Evolutionary conservation across 2,797 vertebrate species (phyloP).

Genomic region (Acrocephalus scirpaceus): DNA sequence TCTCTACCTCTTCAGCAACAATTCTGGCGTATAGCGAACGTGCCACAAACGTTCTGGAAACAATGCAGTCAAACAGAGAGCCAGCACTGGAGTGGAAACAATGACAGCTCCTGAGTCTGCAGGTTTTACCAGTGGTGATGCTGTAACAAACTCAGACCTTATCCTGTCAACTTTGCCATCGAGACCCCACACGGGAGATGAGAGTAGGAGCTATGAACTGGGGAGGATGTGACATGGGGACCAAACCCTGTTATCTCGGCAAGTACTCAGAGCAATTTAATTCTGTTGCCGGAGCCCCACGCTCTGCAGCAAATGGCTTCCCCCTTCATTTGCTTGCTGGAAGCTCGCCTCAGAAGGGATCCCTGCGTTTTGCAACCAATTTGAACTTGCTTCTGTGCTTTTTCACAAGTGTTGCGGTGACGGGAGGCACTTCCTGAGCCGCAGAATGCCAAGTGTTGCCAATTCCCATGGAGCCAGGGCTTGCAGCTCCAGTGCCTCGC

Average conservation of each 20-base stretch:
- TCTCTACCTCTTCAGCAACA: not conserved
- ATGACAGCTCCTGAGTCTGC: not conserved
- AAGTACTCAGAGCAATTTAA: not conserved
- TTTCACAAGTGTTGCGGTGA: not conserved
- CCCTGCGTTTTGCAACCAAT: not conserved
- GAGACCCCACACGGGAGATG: not conserved
- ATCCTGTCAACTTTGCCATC: not conserved
- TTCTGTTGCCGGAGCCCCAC: not conserved
- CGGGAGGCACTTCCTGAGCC: not conserved
- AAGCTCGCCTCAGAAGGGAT: not conserved
- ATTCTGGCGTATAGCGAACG: not conserved
- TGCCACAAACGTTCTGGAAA: not conserved
- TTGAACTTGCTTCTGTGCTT: not conserved
- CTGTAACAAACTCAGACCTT: not conserved
- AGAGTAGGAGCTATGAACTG: not conserved
- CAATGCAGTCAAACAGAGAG: not conserved
- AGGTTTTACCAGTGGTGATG: not conserved
- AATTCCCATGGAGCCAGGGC: not conserved
- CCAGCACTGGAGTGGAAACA: not conserved
- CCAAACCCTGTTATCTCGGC: not conserved
- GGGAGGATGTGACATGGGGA: rapidly evolving
- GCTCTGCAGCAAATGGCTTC: not conserved
- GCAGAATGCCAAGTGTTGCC: not conserved
- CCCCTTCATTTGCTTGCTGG: not conserved
- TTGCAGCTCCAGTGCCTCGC: not conserved